Conservation (phyloP, 2,888 invertebrate genomes). For the Octonoba sinensis region DNA sequence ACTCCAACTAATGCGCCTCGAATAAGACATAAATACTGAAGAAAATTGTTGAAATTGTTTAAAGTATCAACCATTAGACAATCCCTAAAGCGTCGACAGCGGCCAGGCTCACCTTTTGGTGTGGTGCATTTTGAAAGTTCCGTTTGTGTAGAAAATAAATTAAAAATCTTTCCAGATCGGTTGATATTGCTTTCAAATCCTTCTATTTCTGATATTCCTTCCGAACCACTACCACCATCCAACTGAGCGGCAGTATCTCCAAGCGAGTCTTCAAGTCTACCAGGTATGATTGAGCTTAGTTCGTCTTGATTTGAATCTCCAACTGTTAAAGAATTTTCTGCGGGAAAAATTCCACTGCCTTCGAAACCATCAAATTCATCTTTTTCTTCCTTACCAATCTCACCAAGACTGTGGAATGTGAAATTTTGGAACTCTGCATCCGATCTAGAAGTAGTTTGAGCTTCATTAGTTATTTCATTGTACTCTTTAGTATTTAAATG, state of each 20-base stretch:
- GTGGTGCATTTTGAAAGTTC: constrained; percentile 33
- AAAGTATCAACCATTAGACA: constrained; percentile 77
- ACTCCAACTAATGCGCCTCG: constrained; percentile 81
- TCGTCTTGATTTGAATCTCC: too few species aligned
- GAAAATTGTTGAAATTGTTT: constrained; percentile 76
- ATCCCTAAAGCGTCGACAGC: constrained; percentile 73
- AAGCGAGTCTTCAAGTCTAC: too few species aligned
- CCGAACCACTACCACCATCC: background rate
- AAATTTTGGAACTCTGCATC: too few species aligned
- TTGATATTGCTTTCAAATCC: background rate
- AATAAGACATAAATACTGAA: constrained; percentile 81
- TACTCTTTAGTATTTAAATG: background rate
- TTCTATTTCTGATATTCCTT: background rate
- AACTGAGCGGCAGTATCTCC: background rate
- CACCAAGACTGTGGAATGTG: too few species aligned
- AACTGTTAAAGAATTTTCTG: too few species aligned
- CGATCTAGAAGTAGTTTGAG: background rate
- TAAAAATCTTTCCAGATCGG: background rate
- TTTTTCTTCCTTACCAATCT: background rate
- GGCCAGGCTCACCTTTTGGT: constrained; percentile 55
- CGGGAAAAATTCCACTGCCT: constrained; percentile 11
- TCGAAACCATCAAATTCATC: constrained; percentile 19
- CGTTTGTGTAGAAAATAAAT: constrained; percentile 22
- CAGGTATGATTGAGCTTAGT: too few species aligned
- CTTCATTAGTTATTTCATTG: background rate